phyloP scores from a whole-genome alignment of 2,888 invertebrate genomes.

The Tetramorium bicarinatum region DNA sequence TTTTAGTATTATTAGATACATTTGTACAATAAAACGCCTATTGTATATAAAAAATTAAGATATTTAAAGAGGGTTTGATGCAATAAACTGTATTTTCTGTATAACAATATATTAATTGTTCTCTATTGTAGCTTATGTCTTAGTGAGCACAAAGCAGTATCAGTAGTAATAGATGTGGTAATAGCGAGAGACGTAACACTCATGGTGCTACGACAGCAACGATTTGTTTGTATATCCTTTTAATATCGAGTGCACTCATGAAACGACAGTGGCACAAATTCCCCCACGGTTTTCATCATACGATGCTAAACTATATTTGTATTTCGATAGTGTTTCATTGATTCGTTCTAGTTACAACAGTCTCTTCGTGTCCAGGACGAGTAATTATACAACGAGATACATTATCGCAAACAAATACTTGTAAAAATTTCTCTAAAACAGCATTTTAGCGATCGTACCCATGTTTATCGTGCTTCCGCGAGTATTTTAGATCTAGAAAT shows the following conservation, averaged over 20 bases:
- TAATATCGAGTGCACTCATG: conserved; percentile 71
- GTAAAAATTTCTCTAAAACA: conserved; percentile 46
- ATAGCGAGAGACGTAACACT: conserved; percentile 60
- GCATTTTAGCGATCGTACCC: not conserved
- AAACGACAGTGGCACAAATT: conserved; percentile 72
- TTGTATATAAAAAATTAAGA: conserved; percentile 44
- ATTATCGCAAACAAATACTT: conserved; percentile 37
- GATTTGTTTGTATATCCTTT: conserved; percentile 59
- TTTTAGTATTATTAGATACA: conserved; percentile 17
- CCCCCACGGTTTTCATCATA: conserved; percentile 24
- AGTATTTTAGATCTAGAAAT: conserved; percentile 38
- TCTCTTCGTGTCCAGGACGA: conserved; percentile 17
- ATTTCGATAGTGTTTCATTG: conserved; percentile 52
- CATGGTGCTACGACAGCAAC: conserved; percentile 50
- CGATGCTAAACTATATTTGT: conserved; percentile 53
- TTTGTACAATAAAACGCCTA: not conserved
- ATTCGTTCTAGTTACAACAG: conserved; percentile 19
- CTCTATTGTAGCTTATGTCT: conserved; percentile 77
- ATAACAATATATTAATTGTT: conserved; percentile 84
- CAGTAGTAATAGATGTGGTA: conserved; percentile 63
- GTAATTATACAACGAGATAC: conserved; percentile 36
- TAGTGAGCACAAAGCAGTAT: conserved; percentile 73
- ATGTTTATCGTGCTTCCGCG: conserved; percentile 2
- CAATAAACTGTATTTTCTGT: conserved; percentile 67
- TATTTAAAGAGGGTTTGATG: conserved; percentile 50